Conservation (phyloP, 64 coral and sea anemone genomes). For the Anthopleura sola region DNA sequence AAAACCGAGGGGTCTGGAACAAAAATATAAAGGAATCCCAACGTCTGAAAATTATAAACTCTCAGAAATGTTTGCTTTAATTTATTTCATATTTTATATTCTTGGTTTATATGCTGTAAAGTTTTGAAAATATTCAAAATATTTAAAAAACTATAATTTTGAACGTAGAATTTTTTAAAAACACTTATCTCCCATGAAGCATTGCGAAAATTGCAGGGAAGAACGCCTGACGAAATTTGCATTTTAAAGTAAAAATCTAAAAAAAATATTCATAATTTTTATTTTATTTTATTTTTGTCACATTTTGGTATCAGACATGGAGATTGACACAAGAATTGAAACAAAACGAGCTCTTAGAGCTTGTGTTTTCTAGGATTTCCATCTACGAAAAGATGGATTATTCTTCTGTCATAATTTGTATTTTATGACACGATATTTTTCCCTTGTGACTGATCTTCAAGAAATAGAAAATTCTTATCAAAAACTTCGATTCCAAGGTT, state of each 20-base stretch:
- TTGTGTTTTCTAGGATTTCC: neutral
- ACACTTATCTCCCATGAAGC: neutral
- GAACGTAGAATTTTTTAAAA: neutral
- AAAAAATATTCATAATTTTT: neutral
- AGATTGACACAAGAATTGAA: neutral
- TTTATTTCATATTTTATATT: neutral
- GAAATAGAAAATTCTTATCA: neutral
- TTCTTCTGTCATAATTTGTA: neutral
- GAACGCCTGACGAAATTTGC: neutral
- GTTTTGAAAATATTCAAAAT: neutral
- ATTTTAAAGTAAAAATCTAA: neutral
- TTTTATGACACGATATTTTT: no score
- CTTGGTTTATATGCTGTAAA: neutral
- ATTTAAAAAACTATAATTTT: neutral
- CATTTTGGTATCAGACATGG: neutral
- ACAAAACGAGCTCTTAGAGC: neutral
- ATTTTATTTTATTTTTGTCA: neutral
- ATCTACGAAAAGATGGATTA: neutral
- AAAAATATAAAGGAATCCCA: neutral
- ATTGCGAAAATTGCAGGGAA: neutral
- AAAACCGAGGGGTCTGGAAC: neutral
- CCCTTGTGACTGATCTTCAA: no score
- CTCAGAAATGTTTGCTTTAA: neutral
- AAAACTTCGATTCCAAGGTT: neutral
- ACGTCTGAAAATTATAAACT: neutral